Evolutionary conservation across 2,797 vertebrate genomes (phyloP), one percentile per base, ranked within the genome.

Genomic region (Echeneis naucrates): DNA sequence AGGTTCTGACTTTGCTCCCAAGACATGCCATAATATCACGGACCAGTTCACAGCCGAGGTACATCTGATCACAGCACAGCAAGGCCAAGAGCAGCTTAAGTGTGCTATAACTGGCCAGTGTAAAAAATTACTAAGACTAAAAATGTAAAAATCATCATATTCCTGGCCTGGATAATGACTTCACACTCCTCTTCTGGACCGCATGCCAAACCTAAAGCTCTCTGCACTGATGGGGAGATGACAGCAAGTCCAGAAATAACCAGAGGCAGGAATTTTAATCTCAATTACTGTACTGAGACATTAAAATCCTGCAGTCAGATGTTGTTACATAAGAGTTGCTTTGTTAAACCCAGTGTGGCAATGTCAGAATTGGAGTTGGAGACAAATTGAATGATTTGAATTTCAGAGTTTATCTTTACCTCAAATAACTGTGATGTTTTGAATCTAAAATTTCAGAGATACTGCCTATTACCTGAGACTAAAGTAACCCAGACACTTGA

Each of bases 181-280:
- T 24, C 9, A 55, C 30, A 54, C 62, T 27, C 5, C 27, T 48
- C 42, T 44, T 42, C 30, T 56, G 21, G 35, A 72, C 40, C 35
- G 45, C 7, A n/a, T 14, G 2, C 12, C 24, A 56, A 54, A 64
- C 30, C 27, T 57, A 59, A 53, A 62, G 62, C 10, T 64, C 26
- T 68, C 57, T 44, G 48, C 48, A n/a, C 47, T 2, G 24, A 81
- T 10, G 64, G 9, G 4, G 10, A 3, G 70, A 45, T 32, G 48
- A 57, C 21, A 58, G n/a, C 47, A 5, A 45, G 47, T 30, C 70
- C 60, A 63, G 38, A 77, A 83, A 83, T 82, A 83, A 68, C 60
- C 78, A 24, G 33, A 32, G 67, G 54, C 26, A 77, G 58, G 60
- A 67, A 82, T 75, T 52, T 73, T 54, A 68, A 80, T 64, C 75